These are phyloP conservation scores for Nematolebias whitei DNA, from an alignment of 2,113 vertebrate genomes.

Conservation along the genomic window DNA sequence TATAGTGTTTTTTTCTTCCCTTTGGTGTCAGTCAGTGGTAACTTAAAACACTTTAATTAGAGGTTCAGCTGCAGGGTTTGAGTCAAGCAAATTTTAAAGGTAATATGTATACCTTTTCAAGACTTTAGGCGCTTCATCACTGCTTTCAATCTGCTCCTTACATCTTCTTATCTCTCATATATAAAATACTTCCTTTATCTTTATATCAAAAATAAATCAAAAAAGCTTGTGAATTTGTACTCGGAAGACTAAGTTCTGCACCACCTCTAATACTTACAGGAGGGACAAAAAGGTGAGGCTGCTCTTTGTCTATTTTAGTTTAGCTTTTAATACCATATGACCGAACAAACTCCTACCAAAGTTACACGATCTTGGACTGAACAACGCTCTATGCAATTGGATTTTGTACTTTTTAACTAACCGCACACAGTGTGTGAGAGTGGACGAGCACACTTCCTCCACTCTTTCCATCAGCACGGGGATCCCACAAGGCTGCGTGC, in stretches of 20 bases:
- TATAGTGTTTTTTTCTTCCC: background rate
- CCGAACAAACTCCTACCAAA: too few relatives aligned
- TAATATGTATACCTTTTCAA: background rate
- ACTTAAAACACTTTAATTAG: background rate
- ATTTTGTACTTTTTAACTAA: too few relatives aligned
- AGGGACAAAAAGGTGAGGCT: too few relatives aligned
- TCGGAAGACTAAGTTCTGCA: background rate
- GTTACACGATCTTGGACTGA: too few relatives aligned
- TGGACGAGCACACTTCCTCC: too few relatives aligned
- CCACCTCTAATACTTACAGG: background rate
- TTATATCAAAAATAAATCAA: background rate
- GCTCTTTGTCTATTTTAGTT: too few relatives aligned
- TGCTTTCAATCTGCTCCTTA: background rate
- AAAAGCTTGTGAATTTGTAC: background rate
- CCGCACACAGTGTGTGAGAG: too few relatives aligned
- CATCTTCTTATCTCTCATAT: background rate
- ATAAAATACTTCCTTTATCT: background rate
- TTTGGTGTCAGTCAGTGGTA: background rate
- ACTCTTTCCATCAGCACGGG: too few relatives aligned
- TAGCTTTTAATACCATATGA: too few relatives aligned
- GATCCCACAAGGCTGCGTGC: too few relatives aligned
- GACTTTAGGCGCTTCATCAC: background rate
- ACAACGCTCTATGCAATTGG: too few relatives aligned
- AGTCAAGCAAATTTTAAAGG: background rate
- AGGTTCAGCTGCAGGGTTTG: background rate